phyloP scores from a whole-genome alignment of 2,113 vertebrate genomes.

The Ia io region DNA sequence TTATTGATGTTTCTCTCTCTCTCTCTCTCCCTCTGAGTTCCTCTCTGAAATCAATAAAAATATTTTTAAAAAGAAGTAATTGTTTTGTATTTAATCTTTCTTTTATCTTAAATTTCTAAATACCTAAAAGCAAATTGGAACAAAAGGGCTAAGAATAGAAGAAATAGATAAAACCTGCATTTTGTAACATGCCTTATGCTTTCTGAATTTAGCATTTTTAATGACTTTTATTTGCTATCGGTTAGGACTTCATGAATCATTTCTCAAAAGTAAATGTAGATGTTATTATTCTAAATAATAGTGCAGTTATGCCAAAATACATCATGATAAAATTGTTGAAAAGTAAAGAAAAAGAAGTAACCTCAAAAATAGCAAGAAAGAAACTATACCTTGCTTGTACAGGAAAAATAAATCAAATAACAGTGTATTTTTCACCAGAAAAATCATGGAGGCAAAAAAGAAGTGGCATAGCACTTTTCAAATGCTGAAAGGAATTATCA shows the following conservation, averaged over 20 bases:
- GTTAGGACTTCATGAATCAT: neutral
- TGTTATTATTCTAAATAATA: neutral
- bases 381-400: neutral
- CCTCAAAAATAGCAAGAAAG: neutral
- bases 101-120: neutral
- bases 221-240: neutral
- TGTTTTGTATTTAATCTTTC: neutral
- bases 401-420: neutral
- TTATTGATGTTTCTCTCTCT: too few species aligned
- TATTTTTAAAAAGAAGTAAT: neutral
- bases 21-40: too few species aligned
- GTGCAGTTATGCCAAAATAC: neutral
- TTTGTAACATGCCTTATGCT: neutral
- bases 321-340: neutral
- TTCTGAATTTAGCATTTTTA: neutral
- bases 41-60: too few species aligned
- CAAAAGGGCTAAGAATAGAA: neutral
- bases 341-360: conserved; percentile 11
- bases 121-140: neutral
- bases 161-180: neutral
- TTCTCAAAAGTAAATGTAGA: neutral
- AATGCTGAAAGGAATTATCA: neutral
- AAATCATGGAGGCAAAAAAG: neutral
- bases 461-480: neutral
- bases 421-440: neutral